A percentile compares a stretch with the other conserved stretches of the same genome.
phyloP scores from a whole-genome alignment of 2,888 invertebrate genomes.

The Dasysyrphus albostriatus region DNA sequence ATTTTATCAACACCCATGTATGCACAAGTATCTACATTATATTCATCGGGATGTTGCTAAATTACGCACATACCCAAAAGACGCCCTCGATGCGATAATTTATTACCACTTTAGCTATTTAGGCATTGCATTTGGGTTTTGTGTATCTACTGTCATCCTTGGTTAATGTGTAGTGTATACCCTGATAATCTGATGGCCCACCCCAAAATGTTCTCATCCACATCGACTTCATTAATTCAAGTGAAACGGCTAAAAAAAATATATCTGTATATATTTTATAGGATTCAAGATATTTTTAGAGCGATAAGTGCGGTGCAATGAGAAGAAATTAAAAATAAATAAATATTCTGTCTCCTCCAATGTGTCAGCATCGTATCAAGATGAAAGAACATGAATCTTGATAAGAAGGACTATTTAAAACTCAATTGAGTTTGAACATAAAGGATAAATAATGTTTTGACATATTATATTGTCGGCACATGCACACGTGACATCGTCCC shows the following conservation, averaged over 20 bases:
- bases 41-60: slow-evolving; percentile 51
- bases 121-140: slow-evolving; percentile 68
- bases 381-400: slow-evolving; percentile 79
- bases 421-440: slow-evolving; percentile 81
- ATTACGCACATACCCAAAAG: slow-evolving; percentile 70
- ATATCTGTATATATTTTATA: slow-evolving; percentile 14
- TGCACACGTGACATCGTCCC: slow-evolving; percentile 27
- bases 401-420: slow-evolving; percentile 83
- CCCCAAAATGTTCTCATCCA: slow-evolving; percentile 49
- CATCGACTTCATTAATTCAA: slow-evolving; percentile 72
- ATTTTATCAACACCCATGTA: slow-evolving; percentile 80
- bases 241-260: slow-evolving; percentile 56
- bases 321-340: slow-evolving; percentile 74
- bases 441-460: slow-evolving; percentile 75
- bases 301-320: slow-evolving; percentile 69
- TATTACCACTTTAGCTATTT: slow-evolving; percentile 75
- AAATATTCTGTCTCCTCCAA: slow-evolving; percentile 68
- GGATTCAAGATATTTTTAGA: slow-evolving; percentile 55
- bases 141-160: slow-evolving; percentile 70
- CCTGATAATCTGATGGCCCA: slow-evolving; percentile 35
- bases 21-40: neutral
- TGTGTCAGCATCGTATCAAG: slow-evolving; percentile 77
- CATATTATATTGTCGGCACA: slow-evolving; percentile 71
- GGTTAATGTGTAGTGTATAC: slow-evolving; percentile 58
- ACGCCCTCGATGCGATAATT: slow-evolving; percentile 74